Evolutionary conservation across 2,113 vertebrate genomes (phyloP).

Genomic region (Mandrillus leucophaeus): DNA sequence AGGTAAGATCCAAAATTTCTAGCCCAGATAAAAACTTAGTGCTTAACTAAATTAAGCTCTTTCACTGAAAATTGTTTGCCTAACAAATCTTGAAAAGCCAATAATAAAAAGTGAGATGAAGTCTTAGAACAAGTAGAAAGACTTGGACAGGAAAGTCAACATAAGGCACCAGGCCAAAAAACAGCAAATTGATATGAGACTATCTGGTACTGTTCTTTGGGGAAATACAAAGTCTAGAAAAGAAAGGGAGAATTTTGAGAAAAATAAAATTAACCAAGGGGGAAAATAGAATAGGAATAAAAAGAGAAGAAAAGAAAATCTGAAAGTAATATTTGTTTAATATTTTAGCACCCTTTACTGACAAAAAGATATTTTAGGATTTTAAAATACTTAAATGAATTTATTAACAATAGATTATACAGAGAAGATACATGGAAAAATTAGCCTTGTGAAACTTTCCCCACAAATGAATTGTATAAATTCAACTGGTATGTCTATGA

Average conservation of each 20-base stretch:
- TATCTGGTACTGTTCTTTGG: not conserved
- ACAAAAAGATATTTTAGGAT: not conserved
- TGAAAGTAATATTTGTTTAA: not conserved
- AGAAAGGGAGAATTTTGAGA: not conserved
- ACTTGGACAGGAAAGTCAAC: not conserved
- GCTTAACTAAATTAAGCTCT: not conserved
- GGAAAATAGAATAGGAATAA: not conserved
- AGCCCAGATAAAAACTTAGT: not conserved
- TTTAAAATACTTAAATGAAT: not conserved
- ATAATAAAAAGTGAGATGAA: not conserved
- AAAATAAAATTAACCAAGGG: not conserved
- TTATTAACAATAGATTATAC: not conserved
- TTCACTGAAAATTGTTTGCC: conserved; percentile 10
- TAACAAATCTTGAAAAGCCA: not conserved
- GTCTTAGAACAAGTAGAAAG: not conserved
- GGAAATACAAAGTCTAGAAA: not conserved
- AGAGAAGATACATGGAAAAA: not conserved
- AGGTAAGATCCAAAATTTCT: not conserved
- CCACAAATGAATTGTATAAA: not conserved
- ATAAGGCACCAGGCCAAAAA: not conserved
- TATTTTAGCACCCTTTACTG: not conserved
- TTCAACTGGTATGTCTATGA: not conserved
- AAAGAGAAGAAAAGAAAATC: conserved; percentile 10
- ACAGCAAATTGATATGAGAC: not conserved
- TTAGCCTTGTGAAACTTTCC: not conserved